These are phyloP conservation scores for Callosobruchus maculatus DNA, from an alignment of 2,888 invertebrate species.

Conservation along the genomic window DNA sequence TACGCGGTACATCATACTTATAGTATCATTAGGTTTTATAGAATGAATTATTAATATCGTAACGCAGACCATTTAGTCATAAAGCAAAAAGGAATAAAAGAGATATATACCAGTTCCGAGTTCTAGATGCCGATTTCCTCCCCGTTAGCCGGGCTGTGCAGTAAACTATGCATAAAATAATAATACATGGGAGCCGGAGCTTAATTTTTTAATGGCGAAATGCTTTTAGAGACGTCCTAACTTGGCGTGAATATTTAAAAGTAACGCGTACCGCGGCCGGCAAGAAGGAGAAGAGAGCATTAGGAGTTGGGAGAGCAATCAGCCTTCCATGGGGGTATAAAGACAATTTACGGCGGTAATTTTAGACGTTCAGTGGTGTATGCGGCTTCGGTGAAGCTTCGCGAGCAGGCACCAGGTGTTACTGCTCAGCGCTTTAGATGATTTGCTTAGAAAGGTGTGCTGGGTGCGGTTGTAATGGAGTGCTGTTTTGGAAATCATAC, in stretches of 20 bases:
- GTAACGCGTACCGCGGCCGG: conserved; percentile 42
- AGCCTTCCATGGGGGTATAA: conserved; percentile 25
- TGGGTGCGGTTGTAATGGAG: not conserved
- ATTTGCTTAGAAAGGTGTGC: not conserved
- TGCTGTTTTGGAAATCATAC: not conserved
- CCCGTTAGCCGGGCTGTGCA: not conserved
- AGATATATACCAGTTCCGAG: not conserved
- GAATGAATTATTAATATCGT: not conserved
- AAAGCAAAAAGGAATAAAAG: not conserved
- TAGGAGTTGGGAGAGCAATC: conserved; percentile 26
- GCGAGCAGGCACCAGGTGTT: not conserved
- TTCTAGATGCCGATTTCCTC: not conserved
- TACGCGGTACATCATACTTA: not conserved
- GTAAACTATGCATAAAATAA: conserved; percentile 48
- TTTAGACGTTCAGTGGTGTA: conserved; percentile 14
- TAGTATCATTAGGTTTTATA: not conserved
- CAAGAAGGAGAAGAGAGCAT: conserved; percentile 29
- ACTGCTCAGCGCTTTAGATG: not conserved
- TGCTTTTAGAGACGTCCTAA: conserved; percentile 59
- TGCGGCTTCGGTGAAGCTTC: not conserved
- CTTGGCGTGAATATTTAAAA: conserved; percentile 49
- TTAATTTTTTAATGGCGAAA: conserved; percentile 63
- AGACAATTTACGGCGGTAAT: conserved; percentile 43
- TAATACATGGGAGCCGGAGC: conserved; percentile 48
- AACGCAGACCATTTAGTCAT: not conserved